A percentile compares a stretch with the other conserved stretches of the same genome.
These are phyloP conservation scores for Pelosia muscerda DNA, from an alignment of 2,888 invertebrate species.

Conservation along the genomic window DNA sequence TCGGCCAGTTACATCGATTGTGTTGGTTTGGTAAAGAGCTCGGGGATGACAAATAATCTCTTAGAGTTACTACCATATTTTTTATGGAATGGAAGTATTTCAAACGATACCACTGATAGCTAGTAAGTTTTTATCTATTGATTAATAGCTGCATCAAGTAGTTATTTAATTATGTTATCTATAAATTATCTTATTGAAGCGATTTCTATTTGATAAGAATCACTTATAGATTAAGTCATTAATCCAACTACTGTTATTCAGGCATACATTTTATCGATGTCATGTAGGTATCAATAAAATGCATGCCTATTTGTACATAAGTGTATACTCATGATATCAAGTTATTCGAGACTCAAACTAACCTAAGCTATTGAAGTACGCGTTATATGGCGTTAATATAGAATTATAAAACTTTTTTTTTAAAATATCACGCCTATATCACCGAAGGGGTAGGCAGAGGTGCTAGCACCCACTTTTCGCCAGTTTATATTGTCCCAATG, in stretches of 20 bases:
- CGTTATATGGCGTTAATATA: too few species aligned
- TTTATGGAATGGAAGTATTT: background rate
- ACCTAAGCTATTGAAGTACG: background rate
- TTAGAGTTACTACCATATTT: too few species aligned
- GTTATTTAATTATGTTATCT: constrained; percentile 10
- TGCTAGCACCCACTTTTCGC: too few species aligned
- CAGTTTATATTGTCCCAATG: too few species aligned
- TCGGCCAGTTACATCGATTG: too few species aligned
- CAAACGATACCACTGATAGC: background rate
- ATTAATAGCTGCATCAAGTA: constrained; percentile 6
- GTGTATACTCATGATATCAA: background rate
- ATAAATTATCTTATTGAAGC: constrained; percentile 11
- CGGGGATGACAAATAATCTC: too few species aligned
- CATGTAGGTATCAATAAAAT: background rate
- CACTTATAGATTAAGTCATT: constrained; percentile 20
- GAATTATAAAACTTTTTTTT: too few species aligned
- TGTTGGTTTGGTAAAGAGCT: too few species aligned
- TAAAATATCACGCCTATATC: too few species aligned
- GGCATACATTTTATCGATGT: background rate
- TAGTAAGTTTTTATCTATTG: background rate
- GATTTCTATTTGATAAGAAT: constrained; percentile 10
- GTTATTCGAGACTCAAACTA: background rate
- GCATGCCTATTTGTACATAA: background rate
- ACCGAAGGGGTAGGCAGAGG: too few species aligned
- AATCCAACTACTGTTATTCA: constrained; percentile 7